Base-by-base conservation (phyloP, 2,888 invertebrate species). In the Epinotia demarniana region DNA sequence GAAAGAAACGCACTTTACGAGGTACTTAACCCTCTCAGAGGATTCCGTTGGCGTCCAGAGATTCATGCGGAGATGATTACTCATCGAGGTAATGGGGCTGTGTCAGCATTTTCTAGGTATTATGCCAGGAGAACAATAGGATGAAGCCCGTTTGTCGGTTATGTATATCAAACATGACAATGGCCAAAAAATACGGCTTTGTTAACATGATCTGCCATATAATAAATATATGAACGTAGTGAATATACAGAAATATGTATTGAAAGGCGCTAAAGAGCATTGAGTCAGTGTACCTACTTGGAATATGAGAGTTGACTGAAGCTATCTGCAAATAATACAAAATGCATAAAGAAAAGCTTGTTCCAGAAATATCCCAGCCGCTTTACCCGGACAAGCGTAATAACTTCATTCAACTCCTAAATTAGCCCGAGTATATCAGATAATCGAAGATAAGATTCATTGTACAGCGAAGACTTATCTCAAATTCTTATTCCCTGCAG, bases 1-100 rank as follows among this genome's bases (percentile, higher is more conserved):
- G 70, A 75, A 71, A 75, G 70, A 75, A 74, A 74, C 62, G 74
- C 58, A 39, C 68, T 75, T 75, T 75, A 75, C 55, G 67, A 75
- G 71, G 67, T 72, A 75, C 75, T 75, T 75, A 75, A 72, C 75
- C 72, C 75, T 67, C 75, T 75, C 53, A 33, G 53, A 60, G 70
- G 64, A 64, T 62, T 53, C 68, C 23, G 53, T 60, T 75, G 62
- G 64, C 55, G 64, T 58, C 49, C 64, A 61, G 64, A 71, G 75
- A 75, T 75, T 75, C 75, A 75, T 71, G 70, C 64, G 23, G 70
- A 33, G 64, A 71, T 64, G 64, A 70, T 75, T 75, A 71, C 70
- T 75, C 75, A 69, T 69, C 74, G 64, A 58, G 63, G 69, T 66
- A 66, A 75, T 75, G 70, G 39, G 27, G 55, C 73, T 55, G 67